These are phyloP conservation scores for Maniola jurtina DNA, from an alignment of 1,140 invertebrate genomes.

Conservation along the genomic window DNA sequence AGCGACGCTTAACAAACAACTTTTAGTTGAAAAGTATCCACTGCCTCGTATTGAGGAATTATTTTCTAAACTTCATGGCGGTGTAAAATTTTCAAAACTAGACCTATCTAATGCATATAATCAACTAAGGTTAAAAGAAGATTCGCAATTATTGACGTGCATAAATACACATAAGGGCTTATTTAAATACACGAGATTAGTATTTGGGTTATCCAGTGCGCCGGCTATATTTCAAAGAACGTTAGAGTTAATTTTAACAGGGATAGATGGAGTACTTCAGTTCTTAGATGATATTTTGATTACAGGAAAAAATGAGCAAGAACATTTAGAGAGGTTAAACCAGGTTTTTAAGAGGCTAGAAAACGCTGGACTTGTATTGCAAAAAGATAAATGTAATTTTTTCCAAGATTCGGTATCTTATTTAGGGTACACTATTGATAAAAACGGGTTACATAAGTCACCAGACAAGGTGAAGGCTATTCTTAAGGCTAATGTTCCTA, in stretches of 20 bases:
- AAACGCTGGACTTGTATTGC: constrained; percentile 20
- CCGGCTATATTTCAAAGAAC: constrained; percentile 47
- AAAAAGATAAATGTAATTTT: constrained; percentile 32
- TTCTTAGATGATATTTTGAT: constrained; percentile 18
- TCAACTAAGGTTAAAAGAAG: constrained; percentile 37
- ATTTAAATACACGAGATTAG: constrained; percentile 46
- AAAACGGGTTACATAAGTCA: constrained; percentile 18
- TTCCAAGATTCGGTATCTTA: constrained; percentile 27
- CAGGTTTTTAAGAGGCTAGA: constrained; percentile 16
- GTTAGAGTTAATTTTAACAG: constrained; percentile 44
- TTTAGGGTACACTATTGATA: constrained; percentile 30
- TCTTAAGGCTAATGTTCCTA: constrained; percentile 18
- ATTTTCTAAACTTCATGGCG: constrained; percentile 44
- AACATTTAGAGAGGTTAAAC: constrained; percentile 9
- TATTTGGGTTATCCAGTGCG: constrained; percentile 39
- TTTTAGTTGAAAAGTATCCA: constrained; percentile 33
- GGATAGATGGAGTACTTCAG: constrained; percentile 32
- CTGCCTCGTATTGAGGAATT: too few species aligned
- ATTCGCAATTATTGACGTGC: constrained; percentile 38
- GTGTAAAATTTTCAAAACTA: constrained; percentile 40
- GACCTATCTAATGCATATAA: constrained; percentile 45
- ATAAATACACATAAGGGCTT: constrained; percentile 48
- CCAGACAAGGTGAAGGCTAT: constrained; percentile 30
- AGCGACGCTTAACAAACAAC: constrained; percentile 29
- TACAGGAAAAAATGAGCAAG: constrained; percentile 7